phyloP scores from a whole-genome alignment of 2,888 invertebrate genomes.

The Epistrophe eligans region DNA sequence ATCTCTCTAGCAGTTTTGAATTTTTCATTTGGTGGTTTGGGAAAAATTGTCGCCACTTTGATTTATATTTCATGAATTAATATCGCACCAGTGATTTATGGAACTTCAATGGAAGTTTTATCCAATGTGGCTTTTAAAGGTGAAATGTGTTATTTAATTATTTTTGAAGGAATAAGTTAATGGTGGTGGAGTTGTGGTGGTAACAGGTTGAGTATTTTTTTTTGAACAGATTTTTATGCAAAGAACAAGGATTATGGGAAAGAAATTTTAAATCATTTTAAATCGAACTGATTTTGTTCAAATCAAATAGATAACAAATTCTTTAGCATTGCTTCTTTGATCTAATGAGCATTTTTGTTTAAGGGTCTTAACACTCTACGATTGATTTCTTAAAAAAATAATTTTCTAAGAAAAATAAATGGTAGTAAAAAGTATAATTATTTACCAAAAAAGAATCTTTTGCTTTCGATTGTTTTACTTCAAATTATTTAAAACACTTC shows the following conservation, averaged over 20 bases:
- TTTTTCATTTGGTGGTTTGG: conserved; percentile 73
- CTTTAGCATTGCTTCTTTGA: too few relatives aligned
- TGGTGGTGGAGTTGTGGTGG: not conserved
- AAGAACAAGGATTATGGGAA: not conserved
- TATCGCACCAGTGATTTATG: conserved; percentile 61
- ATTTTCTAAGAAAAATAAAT: too few relatives aligned
- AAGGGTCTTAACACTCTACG: too few relatives aligned
- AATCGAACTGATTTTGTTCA: not conserved
- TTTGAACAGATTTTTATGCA: not conserved
- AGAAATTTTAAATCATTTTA: not conserved
- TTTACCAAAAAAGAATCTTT: too few relatives aligned
- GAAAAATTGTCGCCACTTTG: conserved; percentile 66
- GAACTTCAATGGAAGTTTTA: conserved; percentile 28
- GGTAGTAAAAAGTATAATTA: too few relatives aligned
- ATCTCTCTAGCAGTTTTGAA: conserved; percentile 46
- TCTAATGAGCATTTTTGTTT: too few relatives aligned
- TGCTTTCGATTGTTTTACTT: too few relatives aligned
- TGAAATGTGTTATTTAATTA: conserved; percentile 34
- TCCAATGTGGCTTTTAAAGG: conserved; percentile 27
- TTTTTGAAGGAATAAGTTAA: conserved; percentile 3
- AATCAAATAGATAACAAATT: too few relatives aligned
- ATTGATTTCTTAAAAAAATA: too few relatives aligned
- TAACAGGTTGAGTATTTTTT: not conserved
- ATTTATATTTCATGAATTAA: conserved; percentile 72
- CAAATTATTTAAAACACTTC: too few relatives aligned